These are phyloP conservation scores for Scartelaos histophorus DNA, from an alignment of 2,113 vertebrate genomes.

Conservation along the genomic window DNA sequence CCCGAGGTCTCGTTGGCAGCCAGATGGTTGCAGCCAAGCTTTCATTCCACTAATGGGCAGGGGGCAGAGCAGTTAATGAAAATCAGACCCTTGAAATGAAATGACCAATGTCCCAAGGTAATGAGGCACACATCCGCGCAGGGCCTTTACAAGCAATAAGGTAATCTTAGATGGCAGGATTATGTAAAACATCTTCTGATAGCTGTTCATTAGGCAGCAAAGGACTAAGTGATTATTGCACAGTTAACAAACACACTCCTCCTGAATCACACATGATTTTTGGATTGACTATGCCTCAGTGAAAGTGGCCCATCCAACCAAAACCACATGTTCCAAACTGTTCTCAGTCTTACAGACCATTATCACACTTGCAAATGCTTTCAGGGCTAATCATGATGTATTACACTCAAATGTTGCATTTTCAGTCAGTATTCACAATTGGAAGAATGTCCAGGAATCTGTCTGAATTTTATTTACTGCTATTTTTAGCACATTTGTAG, in stretches of 20 bases:
- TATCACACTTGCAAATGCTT: slow-evolving; percentile 57
- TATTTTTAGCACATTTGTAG: slow-evolving; percentile 35
- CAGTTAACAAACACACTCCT: slow-evolving; percentile 58
- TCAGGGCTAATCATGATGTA: slow-evolving; percentile 49
- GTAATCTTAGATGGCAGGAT: slow-evolving; percentile 71
- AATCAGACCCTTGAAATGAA: slow-evolving; percentile 78
- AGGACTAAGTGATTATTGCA: slow-evolving; percentile 60
- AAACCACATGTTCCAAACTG: slow-evolving; percentile 53
- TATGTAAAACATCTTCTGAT: slow-evolving; percentile 71
- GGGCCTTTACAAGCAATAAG: slow-evolving; percentile 69
- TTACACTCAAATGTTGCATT: slow-evolving; percentile 50
- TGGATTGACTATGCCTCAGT: slow-evolving; percentile 53
- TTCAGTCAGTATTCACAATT: slow-evolving; percentile 53
- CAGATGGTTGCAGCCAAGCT: slow-evolving; percentile 70
- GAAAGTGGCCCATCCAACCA: slow-evolving; percentile 50
- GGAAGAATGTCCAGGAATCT: slow-evolving; percentile 35
- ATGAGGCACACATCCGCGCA: slow-evolving; percentile 68
- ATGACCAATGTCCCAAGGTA: slow-evolving; percentile 76
- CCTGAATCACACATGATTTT: slow-evolving; percentile 47
- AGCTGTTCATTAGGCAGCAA: slow-evolving; percentile 62
- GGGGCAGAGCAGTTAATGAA: slow-evolving; percentile 76
- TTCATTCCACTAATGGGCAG: slow-evolving; percentile 69
- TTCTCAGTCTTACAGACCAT: slow-evolving; percentile 57
- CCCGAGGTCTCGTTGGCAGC: slow-evolving; percentile 69
- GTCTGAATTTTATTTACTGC: slow-evolving; percentile 48